phyloP scores from a whole-genome alignment of 1,140 invertebrate species.

The Heliconius melpomene region DNA sequence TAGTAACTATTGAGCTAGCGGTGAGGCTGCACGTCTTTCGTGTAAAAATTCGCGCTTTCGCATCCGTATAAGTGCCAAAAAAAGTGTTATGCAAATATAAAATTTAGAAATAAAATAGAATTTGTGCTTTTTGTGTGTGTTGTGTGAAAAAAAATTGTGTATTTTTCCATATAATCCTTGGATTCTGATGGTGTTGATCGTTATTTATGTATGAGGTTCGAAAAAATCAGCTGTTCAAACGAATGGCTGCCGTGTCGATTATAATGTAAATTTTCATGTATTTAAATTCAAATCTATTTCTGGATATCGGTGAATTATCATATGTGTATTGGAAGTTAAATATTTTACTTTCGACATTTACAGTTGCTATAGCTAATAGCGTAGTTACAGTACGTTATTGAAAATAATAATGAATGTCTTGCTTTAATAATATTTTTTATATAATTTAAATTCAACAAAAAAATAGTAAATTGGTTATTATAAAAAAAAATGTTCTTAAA shows the following conservation, averaged over 20 bases:
- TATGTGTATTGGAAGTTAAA: neutral
- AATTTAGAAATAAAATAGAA: neutral
- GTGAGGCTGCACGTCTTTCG: neutral
- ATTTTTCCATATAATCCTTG: neutral
- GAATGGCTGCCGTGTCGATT: conserved; percentile 24
- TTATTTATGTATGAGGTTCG: conserved; percentile 45
- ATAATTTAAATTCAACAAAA: no score
- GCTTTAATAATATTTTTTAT: no score
- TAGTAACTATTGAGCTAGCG: conserved; percentile 2
- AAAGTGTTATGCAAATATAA: neutral
- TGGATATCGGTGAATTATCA: conserved; percentile 11
- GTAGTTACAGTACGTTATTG: neutral
- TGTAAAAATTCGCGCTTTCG: neutral
- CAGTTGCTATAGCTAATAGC: neutral
- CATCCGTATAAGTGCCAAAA: neutral
- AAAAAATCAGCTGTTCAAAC: conserved; percentile 50
- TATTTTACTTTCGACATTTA: conserved; percentile 16
- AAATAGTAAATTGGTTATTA: no score
- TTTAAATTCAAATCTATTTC: conserved; percentile 23
- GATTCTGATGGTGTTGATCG: conserved; percentile 45
- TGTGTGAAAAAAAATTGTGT: neutral
- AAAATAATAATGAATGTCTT: neutral
- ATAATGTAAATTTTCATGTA: conserved; percentile 28
- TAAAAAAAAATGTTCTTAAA: no score
- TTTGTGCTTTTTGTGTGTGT: neutral